Conservation (phyloP, 2,888 invertebrate genomes). For the Brenthis hecate region DNA sequence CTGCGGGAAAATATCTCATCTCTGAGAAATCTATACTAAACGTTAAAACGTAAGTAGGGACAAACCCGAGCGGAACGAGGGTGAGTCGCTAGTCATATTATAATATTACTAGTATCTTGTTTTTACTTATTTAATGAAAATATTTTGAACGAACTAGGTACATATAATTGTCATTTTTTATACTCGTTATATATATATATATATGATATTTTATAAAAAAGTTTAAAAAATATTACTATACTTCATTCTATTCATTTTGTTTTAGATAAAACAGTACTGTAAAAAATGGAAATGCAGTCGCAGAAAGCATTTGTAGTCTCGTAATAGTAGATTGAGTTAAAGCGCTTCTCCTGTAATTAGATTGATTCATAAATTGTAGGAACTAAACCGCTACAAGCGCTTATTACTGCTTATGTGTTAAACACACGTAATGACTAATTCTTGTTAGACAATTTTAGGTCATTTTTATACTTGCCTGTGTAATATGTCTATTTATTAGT, state of each 20-base stretch:
- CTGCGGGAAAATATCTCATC: no score
- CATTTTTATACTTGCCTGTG: not conserved
- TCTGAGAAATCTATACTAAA: no score
- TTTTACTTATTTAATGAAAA: no score
- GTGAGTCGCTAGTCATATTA: no score
- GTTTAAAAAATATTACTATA: not conserved
- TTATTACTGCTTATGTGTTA: slow-evolving; percentile 6
- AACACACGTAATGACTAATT: slow-evolving; percentile 9
- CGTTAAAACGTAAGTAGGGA: no score
- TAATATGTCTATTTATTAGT: no score
- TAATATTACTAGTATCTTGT: no score
- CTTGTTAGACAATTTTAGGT: not conserved
- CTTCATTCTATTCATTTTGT: not conserved
- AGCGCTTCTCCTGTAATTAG: slow-evolving; percentile 4
- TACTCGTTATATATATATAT: not conserved
- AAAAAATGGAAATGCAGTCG: not conserved
- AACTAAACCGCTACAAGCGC: not conserved
- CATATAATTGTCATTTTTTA: not conserved
- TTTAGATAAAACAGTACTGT: not conserved
- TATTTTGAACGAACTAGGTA: not conserved
- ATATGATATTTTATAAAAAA: not conserved
- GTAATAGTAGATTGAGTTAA: slow-evolving; percentile 3
- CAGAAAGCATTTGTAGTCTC: not conserved
- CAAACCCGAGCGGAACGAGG: no score
- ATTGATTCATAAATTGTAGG: slow-evolving; percentile 11